Evolutionary conservation across 2,113 vertebrate genomes (phyloP).

Genomic region (Heptranchias perlo): DNA sequence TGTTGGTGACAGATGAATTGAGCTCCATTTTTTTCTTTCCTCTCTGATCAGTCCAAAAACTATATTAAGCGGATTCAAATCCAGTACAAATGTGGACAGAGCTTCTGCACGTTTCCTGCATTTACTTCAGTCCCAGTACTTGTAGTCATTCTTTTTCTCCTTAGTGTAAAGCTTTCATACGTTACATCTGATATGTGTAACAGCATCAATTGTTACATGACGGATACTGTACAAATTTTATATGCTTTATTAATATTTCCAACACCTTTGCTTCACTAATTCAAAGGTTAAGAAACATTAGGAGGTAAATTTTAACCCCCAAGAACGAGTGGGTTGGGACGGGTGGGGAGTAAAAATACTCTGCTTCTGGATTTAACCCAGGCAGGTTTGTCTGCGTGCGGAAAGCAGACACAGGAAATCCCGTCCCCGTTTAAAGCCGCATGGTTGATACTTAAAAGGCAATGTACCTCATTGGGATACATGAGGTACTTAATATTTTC

Average conservation of each 20-base stretch:
- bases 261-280: too few species aligned
- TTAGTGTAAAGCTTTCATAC: background rate
- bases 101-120: background rate
- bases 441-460: too few species aligned
- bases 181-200: background rate
- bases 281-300: background rate
- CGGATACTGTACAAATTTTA: background rate
- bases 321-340: too few species aligned
- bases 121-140: background rate
- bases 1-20: background rate
- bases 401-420: too few species aligned
- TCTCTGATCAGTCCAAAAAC: background rate
- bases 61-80: background rate
- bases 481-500: too few species aligned
- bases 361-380: too few species aligned
- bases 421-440: too few species aligned
- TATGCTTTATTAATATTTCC: too few species aligned
- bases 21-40: background rate
- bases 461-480: too few species aligned
- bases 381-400: too few species aligned
- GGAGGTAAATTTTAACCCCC: too few species aligned
- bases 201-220: background rate
- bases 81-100: background rate
- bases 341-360: too few species aligned
- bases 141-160: background rate